A percentile compares a stretch with the other conserved stretches of the same genome.
These are phyloP conservation scores for Xanthorhoe spadicearia DNA, from an alignment of 2,888 invertebrate genomes.

Conservation along the genomic window DNA sequence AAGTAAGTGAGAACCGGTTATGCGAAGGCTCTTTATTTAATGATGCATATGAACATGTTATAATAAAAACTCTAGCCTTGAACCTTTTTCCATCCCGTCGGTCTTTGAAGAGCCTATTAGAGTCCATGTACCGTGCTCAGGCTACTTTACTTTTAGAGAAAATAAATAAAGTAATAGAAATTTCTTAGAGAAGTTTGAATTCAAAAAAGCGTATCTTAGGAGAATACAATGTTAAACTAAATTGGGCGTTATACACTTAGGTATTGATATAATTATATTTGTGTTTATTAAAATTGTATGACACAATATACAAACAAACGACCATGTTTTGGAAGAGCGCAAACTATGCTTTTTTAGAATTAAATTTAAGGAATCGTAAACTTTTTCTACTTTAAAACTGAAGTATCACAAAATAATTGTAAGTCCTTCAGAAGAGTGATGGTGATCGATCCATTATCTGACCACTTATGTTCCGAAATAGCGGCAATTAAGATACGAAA, in stretches of 20 bases:
- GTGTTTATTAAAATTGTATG: too few relatives aligned
- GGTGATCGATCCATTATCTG: slow-evolving; percentile 59
- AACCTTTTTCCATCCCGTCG: slow-evolving; percentile 42
- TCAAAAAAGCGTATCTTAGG: too few relatives aligned
- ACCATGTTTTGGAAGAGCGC: background rate
- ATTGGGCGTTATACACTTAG: too few relatives aligned
- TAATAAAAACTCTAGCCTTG: slow-evolving; percentile 39
- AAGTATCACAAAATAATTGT: slow-evolving; percentile 5
- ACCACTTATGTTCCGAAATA: slow-evolving; percentile 73
- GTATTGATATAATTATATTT: too few relatives aligned
- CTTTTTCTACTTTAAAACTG: background rate
- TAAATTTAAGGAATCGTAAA: background rate
- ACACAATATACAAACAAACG: too few relatives aligned
- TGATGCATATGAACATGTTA: slow-evolving; percentile 31
- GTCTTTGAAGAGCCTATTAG: slow-evolving; percentile 34
- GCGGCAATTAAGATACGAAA: slow-evolving; percentile 62
- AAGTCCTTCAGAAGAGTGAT: slow-evolving; percentile 48
- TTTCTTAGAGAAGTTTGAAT: background rate
- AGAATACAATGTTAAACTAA: too few relatives aligned
- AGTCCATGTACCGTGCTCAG: slow-evolving; percentile 35
- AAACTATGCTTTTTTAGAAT: background rate
- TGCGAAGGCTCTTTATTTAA: slow-evolving; percentile 33
- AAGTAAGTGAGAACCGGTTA: slow-evolving; percentile 31
- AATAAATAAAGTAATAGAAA: slow-evolving; percentile 8
- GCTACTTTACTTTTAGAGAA: slow-evolving; percentile 8